These are phyloP conservation scores for Palythoa heliodiscus DNA, from an alignment of 92 coral and sea anemone genomes.

Conservation along the genomic window DNA sequence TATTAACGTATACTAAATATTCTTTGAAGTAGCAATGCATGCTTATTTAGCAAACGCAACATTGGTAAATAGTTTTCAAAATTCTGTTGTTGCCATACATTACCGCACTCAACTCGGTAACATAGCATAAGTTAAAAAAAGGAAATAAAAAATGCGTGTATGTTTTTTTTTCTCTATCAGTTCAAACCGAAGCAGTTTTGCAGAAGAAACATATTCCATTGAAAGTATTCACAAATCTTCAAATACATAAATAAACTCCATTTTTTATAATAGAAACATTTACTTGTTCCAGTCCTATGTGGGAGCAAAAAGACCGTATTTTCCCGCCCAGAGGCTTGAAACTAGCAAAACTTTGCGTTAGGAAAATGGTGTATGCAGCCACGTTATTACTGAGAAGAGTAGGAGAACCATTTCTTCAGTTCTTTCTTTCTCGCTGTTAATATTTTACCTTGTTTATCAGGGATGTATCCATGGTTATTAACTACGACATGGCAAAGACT, in stretches of 20 bases:
- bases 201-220: too few relatives aligned
- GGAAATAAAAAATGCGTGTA: background rate
- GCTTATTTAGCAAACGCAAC: background rate
- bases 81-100: background rate
- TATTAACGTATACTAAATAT: background rate
- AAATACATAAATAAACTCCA: too few relatives aligned
- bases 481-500: slow-evolving; percentile 99
- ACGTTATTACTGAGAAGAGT: background rate
- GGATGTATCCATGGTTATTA: slow-evolving; percentile 96
- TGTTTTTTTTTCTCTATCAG: background rate
- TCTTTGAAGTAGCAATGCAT: background rate
- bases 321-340: background rate
- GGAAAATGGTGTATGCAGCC: background rate
- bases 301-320: too few relatives aligned
- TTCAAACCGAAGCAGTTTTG: background rate
- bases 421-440: background rate
- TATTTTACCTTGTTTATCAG: slow-evolving; percentile 49
- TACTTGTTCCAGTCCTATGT: too few relatives aligned
- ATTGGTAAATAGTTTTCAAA: background rate
- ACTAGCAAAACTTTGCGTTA: background rate
- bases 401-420: background rate
- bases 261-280: too few relatives aligned
- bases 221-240: too few relatives aligned
- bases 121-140: too few relatives aligned
- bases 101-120: too few relatives aligned